Base-by-base conservation (phyloP, 2,888 invertebrate genomes). In the Tipula confusa region DNA sequence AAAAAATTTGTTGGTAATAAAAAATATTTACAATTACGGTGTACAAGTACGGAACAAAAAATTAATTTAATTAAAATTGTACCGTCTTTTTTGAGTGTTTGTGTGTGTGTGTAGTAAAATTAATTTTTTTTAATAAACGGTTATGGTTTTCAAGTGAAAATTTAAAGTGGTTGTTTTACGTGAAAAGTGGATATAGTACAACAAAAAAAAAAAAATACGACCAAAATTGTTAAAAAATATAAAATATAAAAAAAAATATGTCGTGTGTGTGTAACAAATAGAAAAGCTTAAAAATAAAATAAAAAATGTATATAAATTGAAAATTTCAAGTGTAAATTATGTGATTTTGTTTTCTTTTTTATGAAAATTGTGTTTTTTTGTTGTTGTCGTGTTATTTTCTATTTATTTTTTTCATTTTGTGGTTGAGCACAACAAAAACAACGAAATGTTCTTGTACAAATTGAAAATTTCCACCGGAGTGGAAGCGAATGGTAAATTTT, bases 401-500 rank as follows among this genome's bases (percentile, higher is more conserved):
- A n/a, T n/a, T n/a, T n/a, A n/a, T n/a, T n/a, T 43, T 24, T 64
- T 64, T 64, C 24, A 24, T 64, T 2, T 9, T 64, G 64, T 64
- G 18, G 64, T 24, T 64, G 3, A 24, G 24, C 24, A 64, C 24
- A 64, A 64, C 64, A 64, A 64, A 11, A 64, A 48, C 0, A 43
- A 43, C n/a, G 24, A 64, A 64, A 64, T 24, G 64, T 64, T 64
- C 64, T 64, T 64, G 64, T 64, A 64, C 64, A 64, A 64, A 64
- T 64, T 64, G 64, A 24, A 64, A 64, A 24, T 64, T 64, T 64
- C 64, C 64, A 64, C 64, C 64, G 64, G n/a, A 64, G 64, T 64
- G 64, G 64, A 64, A 64, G 64, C 24, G 64, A 64, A 64, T 64
- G 64, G 64, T 64, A 64, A 64, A 64, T 64, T n/a, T 64, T 64